phyloP scores from a whole-genome alignment of 2,888 invertebrate genomes.

The Sphaerophoria rueppellii region DNA sequence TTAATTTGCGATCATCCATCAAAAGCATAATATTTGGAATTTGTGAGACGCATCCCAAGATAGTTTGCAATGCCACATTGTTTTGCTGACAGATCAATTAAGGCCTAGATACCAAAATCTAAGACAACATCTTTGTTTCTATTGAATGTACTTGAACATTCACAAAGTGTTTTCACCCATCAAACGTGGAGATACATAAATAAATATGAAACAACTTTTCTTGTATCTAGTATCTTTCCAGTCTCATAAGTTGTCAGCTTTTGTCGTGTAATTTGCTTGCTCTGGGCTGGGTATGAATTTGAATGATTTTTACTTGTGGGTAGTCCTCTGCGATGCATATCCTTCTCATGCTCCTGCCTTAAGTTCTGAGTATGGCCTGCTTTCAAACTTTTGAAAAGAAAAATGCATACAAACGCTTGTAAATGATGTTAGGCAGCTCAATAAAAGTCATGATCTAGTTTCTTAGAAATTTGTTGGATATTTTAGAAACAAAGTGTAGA shows the following conservation, averaged over 20 bases:
- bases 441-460: slow-evolving; percentile 24
- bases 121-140: background rate
- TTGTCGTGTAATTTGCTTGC: slow-evolving; percentile 35
- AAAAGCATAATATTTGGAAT: background rate
- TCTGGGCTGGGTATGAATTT: slow-evolving; percentile 28
- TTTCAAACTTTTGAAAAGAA: slow-evolving; percentile 17
- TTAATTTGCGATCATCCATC: background rate
- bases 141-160: background rate
- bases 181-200: background rate
- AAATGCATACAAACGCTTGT: slow-evolving; percentile 11
- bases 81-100: slow-evolving; percentile 41
- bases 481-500: too few species aligned
- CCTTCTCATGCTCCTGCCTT: background rate
- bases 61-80: slow-evolving; percentile 6
- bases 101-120: slow-evolving; percentile 7
- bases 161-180: background rate
- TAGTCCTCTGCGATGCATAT: slow-evolving; percentile 11
- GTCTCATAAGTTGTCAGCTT: slow-evolving; percentile 27
- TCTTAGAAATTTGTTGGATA: slow-evolving; percentile 2
- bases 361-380: background rate
- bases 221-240: slow-evolving; percentile 1
- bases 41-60: slow-evolving; percentile 20
- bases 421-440: slow-evolving; percentile 30
- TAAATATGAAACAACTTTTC: slow-evolving; percentile 6
- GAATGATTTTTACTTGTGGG: background rate